phyloP scores from a whole-genome alignment of 2,113 vertebrate species.

The Meriones unguiculatus region DNA sequence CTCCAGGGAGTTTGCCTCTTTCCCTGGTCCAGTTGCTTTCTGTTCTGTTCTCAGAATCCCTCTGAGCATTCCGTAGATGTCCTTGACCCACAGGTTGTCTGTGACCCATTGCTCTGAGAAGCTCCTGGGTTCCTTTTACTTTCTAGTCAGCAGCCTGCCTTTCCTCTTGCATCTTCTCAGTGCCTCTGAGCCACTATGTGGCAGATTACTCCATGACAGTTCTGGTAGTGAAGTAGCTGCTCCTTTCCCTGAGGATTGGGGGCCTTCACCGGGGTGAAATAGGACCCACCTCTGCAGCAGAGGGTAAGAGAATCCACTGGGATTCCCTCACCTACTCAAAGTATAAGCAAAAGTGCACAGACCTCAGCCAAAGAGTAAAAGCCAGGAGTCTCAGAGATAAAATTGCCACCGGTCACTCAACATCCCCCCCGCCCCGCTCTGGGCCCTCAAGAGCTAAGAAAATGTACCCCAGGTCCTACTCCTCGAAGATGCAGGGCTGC shows the following conservation, averaged over 20 bases:
- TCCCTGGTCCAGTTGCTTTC: neutral
- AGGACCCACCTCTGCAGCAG: neutral
- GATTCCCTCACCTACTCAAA: neutral
- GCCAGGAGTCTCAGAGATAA: neutral
- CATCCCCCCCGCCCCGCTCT: neutral
- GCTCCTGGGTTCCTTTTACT: neutral
- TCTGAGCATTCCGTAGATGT: no score
- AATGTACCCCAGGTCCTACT: no score
- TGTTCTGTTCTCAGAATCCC: neutral
- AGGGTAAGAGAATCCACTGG: neutral
- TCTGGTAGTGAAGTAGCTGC: neutral
- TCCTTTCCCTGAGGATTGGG: neutral
- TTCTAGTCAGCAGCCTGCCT: neutral
- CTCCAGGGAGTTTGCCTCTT: neutral
- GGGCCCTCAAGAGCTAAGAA: neutral
- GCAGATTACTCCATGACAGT: neutral
- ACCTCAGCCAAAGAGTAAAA: neutral
- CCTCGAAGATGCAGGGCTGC: neutral
- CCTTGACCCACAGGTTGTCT: accelerated
- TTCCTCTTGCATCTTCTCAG: neutral
- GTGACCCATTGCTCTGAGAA: neutral
- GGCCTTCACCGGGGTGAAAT: neutral
- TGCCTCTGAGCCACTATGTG: neutral
- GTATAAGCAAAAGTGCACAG: neutral
- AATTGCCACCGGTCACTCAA: neutral